Conservation (phyloP, 2,888 invertebrate species). For the Rhorus exstirpatorius region DNA sequence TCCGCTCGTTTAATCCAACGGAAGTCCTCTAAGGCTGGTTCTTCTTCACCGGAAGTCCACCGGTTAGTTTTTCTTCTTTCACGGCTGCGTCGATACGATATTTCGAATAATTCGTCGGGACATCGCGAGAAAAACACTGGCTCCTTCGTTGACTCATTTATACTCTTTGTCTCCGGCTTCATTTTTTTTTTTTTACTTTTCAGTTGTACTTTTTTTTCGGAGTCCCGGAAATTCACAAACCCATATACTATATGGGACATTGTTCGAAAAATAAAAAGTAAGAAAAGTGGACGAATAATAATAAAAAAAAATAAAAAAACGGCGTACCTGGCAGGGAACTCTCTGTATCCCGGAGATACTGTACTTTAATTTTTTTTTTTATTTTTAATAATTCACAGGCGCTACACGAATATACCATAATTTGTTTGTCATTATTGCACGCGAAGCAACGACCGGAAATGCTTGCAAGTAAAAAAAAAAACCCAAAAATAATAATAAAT, state of each 20-base stretch:
- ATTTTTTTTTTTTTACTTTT: conserved; percentile 65
- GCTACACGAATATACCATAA: conserved; percentile 26
- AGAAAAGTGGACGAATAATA: conserved; percentile 62
- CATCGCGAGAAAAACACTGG: conserved; percentile 55
- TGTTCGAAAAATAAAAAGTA: conserved; percentile 57
- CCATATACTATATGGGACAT: conserved; percentile 21
- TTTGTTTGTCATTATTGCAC: conserved; percentile 55
- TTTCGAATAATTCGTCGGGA: conserved; percentile 5
- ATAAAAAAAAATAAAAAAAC: conserved; percentile 58
- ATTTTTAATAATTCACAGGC: not conserved
- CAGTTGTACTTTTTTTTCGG: conserved; percentile 66
- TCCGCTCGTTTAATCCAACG: conserved; percentile 6
- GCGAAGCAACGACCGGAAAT: conserved; percentile 65
- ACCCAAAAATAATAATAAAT: conserved; percentile 1
- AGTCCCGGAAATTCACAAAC: conserved; percentile 62
- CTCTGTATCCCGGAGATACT: conserved; percentile 69
- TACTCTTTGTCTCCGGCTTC: conserved; percentile 36
- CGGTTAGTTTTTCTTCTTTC: conserved; percentile 4
- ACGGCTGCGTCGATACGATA: not conserved
- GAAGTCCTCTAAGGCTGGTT: too few relatives aligned
- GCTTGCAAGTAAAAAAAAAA: conserved; percentile 38
- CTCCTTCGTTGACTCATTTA: conserved; percentile 51
- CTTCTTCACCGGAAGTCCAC: too few relatives aligned
- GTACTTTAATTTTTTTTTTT: conserved; percentile 62
- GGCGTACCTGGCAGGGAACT: conserved; percentile 69